Evolutionary conservation across 2,888 invertebrate species (phyloP).

Genomic region (Xylocampa areola): DNA sequence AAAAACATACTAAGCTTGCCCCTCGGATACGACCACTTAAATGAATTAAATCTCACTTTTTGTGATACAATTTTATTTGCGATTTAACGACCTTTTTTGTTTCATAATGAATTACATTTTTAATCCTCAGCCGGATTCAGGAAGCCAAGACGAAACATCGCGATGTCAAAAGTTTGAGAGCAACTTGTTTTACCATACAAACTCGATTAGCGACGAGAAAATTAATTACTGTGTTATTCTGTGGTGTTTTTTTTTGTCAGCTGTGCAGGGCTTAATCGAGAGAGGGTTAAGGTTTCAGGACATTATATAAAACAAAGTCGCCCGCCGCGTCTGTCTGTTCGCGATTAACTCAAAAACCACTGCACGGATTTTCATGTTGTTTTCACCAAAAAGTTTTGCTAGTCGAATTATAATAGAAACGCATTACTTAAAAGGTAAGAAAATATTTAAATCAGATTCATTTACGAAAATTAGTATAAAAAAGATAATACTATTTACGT

Average conservation of each 20-base stretch:
- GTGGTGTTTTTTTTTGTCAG: not conserved
- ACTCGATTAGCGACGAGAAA: slow-evolving; percentile 33
- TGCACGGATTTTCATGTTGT: too few species aligned
- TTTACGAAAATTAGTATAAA: too few species aligned
- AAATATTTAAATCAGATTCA: too few species aligned
- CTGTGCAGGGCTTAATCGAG: too few species aligned
- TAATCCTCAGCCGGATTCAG: slow-evolving; percentile 46
- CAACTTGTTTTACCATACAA: slow-evolving; percentile 43
- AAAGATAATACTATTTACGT: too few species aligned
- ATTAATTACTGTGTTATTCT: slow-evolving; percentile 5
- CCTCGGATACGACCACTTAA: slow-evolving; percentile 72
- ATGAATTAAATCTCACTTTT: slow-evolving; percentile 74
- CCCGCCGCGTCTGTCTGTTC: too few species aligned
- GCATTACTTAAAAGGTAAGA: too few species aligned
- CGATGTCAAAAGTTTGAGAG: slow-evolving; percentile 43
- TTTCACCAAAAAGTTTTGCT: too few species aligned
- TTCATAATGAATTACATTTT: slow-evolving; percentile 59
- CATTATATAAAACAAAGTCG: too few species aligned
- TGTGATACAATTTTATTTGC: slow-evolving; percentile 52
- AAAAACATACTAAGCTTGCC: slow-evolving; percentile 63
- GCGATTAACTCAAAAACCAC: too few species aligned
- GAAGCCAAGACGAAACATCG: slow-evolving; percentile 36
- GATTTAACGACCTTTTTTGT: slow-evolving; percentile 47
- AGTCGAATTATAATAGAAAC: too few species aligned
- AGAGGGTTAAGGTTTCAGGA: too few species aligned